Evolutionary conservation across 2,797 vertebrate genomes (phyloP).

Genomic region (Cichlasoma orientale): DNA sequence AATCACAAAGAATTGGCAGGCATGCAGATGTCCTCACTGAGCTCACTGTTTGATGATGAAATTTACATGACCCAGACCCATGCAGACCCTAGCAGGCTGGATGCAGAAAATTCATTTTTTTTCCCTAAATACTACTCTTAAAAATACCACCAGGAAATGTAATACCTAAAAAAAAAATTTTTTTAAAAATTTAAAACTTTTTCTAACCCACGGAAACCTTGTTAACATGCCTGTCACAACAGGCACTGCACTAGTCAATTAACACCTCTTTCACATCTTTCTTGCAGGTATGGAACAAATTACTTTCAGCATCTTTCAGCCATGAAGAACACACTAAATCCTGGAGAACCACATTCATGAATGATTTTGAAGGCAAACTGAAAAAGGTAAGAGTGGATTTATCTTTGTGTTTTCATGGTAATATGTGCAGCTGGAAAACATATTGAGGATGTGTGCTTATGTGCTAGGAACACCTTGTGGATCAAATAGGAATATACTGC

Average conservation of each 20-base stretch:
- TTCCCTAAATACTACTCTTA: no score
- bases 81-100: no score
- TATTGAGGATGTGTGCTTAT: background rate
- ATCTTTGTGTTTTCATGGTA: background rate
- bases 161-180: no score
- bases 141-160: no score
- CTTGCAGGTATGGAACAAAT: slow-evolving; percentile 30
- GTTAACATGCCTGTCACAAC: background rate
- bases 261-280: background rate
- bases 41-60: no score
- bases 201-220: no score
- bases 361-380: slow-evolving; percentile 33
- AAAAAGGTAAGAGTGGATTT: slow-evolving; percentile 18
- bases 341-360: slow-evolving; percentile 26
- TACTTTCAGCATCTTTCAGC: slow-evolving; percentile 39
- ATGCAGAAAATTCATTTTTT: no score
- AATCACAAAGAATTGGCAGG: no score
- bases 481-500: slow-evolving; percentile 41
- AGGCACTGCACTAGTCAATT: rapidly evolving
- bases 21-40: no score
- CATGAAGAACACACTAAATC: slow-evolving; percentile 4
- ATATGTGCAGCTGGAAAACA: background rate
- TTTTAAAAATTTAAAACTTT: background rate
- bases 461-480: rapidly evolving
- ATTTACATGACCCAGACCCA: no score